Conservation (phyloP, 2,888 invertebrate species). For the Terebella lapidaria region DNA sequence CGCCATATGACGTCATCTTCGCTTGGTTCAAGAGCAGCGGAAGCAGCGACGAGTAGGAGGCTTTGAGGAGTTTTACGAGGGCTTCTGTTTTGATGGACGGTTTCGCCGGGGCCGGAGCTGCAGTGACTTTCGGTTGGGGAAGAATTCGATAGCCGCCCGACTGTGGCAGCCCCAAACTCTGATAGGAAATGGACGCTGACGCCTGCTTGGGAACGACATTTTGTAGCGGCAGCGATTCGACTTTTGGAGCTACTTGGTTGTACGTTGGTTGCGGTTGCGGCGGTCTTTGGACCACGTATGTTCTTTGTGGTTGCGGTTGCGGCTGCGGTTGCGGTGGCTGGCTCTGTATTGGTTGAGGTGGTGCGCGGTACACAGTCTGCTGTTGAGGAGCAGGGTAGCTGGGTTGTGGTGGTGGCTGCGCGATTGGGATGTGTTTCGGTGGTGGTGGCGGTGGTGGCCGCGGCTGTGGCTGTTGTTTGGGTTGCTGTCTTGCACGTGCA, state of each 20-base stretch:
- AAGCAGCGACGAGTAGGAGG: neutral
- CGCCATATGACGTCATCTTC: neutral
- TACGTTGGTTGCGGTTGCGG: neutral
- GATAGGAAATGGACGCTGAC: neutral
- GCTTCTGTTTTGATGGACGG: neutral
- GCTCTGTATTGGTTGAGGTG: neutral
- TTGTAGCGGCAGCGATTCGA: neutral
- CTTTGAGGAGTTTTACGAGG: neutral
- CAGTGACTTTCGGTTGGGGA: neutral
- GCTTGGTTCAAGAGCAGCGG: conserved; percentile 1
- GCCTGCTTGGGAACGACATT: neutral
- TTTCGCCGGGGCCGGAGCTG: neutral
- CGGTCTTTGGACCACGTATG: neutral
- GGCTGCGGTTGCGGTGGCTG: neutral
- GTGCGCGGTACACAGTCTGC: too few species aligned
- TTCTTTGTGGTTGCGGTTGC: too few species aligned
- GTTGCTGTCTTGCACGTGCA: neutral
- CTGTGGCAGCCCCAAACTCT: neutral
- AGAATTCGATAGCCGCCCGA: neutral
- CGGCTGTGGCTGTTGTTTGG: neutral
- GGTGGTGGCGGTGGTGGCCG: neutral
- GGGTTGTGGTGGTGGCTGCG: neutral
- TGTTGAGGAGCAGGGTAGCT: neutral
- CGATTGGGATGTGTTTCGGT: neutral
- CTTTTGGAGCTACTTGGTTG: neutral